These are phyloP conservation scores for Apaloderma vittatum DNA, from an alignment of 2,113 vertebrate genomes.

Conservation along the genomic window DNA sequence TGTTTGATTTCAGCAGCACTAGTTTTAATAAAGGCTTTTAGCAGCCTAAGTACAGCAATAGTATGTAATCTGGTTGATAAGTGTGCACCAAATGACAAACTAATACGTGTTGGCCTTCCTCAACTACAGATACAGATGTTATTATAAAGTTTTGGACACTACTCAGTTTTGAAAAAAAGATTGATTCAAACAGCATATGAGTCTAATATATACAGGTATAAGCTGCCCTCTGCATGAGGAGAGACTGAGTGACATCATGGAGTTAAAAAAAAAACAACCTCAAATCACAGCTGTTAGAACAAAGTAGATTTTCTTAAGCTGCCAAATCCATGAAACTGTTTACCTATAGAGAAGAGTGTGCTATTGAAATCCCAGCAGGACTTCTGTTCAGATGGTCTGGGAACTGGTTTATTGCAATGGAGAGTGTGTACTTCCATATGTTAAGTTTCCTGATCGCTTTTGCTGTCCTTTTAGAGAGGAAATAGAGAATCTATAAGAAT, in stretches of 20 bases:
- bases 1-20: slow-evolving; percentile 52
- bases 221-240: slow-evolving; percentile 72
- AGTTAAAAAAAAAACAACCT: not conserved
- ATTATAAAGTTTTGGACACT: slow-evolving; percentile 71
- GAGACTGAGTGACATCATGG: not conserved
- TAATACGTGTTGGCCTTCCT: slow-evolving; percentile 73
- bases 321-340: slow-evolving; percentile 23
- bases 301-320: not conserved
- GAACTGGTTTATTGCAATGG: not conserved
- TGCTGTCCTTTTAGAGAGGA: not conserved
- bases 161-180: slow-evolving; percentile 55
- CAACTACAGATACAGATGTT: slow-evolving; percentile 73
- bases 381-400: not conserved
- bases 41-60: slow-evolving; percentile 57
- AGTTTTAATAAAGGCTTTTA: slow-evolving; percentile 73
- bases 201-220: not conserved
- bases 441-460: not conserved
- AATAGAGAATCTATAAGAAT: not conserved
- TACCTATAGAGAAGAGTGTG: not conserved
- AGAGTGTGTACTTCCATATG: not conserved
- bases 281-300: not conserved
- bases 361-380: not conserved
- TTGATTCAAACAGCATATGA: not conserved
- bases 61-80: slow-evolving; percentile 73
- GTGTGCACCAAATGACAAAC: slow-evolving; percentile 78